Percentiles rank a stretch among this genome's conserved stretches.
Evolutionary conservation across 1,140 invertebrate genomes (phyloP).

Genomic region (Scaptomyza graminum): DNA sequence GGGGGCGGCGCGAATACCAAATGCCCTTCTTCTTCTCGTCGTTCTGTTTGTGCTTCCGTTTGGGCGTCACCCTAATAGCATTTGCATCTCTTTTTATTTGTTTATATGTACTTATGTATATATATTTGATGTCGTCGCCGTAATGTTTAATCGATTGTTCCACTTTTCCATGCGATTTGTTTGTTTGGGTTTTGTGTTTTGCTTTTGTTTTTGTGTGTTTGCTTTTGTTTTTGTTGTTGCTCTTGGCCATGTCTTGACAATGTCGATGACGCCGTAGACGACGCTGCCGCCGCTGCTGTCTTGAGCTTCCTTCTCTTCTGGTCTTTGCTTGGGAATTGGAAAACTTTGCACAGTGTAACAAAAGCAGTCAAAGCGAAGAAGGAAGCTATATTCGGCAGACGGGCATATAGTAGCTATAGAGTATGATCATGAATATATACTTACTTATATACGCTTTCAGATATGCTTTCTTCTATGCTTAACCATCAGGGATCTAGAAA

Average conservation of each 20-base stretch:
- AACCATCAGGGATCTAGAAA: no score
- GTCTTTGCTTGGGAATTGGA: not conserved
- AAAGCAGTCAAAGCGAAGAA: not conserved
- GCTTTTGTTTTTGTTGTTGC: slow-evolving; percentile 8
- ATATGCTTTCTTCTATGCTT: no score
- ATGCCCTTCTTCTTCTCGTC: not conserved
- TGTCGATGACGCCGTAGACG: no score
- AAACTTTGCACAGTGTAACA: not conserved
- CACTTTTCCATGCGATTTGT: slow-evolving; percentile 84
- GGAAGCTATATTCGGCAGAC: no score
- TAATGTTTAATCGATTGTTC: slow-evolving; percentile 81
- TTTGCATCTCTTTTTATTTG: slow-evolving; percentile 20
- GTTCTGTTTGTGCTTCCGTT: not conserved
- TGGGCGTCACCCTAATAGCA: slow-evolving; percentile 22
- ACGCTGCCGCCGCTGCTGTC: no score
- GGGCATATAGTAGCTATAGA: no score
- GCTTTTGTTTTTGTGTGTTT: slow-evolving; percentile 4
- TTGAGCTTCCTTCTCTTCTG: not conserved
- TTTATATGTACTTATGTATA: slow-evolving; percentile 27
- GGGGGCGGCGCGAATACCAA: not conserved
- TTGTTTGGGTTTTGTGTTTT: slow-evolving; percentile 23
- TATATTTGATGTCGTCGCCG: slow-evolving; percentile 47
- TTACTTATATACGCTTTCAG: no score
- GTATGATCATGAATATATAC: no score
- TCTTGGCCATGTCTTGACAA: no score